These are phyloP conservation scores for Sylvia atricapilla DNA, from an alignment of 2,113 vertebrate species.

Conservation along the genomic window DNA sequence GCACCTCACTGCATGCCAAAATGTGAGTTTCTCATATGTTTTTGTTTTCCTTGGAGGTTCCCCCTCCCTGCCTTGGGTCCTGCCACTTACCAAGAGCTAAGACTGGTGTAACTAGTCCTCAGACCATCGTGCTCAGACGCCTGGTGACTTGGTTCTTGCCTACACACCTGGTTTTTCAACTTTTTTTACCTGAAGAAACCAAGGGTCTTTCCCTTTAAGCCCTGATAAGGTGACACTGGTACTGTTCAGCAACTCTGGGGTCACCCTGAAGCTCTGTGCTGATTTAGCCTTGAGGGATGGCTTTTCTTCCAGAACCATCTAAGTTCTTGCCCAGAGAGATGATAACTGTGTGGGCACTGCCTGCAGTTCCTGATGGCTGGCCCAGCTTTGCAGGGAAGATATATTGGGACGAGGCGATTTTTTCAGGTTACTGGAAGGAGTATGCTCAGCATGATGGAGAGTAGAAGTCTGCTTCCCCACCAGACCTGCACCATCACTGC, in stretches of 20 bases:
- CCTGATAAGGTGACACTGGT: background rate
- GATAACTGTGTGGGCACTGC: background rate
- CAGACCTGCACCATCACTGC: background rate
- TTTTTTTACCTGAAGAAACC: background rate
- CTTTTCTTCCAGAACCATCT: background rate
- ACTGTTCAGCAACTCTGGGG: background rate
- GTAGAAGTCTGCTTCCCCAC: background rate
- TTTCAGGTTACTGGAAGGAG: background rate
- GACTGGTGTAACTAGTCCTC: background rate
- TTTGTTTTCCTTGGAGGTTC: background rate
- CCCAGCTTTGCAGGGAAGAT: background rate
- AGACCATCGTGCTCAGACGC: background rate
- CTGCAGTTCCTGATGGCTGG: background rate
- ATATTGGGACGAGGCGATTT: background rate
- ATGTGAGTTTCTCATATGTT: background rate
- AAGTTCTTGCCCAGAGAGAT: background rate
- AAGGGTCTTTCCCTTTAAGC: background rate
- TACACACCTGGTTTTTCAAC: background rate
- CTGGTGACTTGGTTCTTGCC: background rate
- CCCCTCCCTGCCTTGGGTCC: background rate
- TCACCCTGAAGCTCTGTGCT: background rate
- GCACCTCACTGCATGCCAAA: background rate
- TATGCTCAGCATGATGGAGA: background rate
- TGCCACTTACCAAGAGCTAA: background rate
- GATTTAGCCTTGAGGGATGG: background rate